phyloP scores from a whole-genome alignment of 2,113 vertebrate species.

The Pseudorasbora parva region DNA sequence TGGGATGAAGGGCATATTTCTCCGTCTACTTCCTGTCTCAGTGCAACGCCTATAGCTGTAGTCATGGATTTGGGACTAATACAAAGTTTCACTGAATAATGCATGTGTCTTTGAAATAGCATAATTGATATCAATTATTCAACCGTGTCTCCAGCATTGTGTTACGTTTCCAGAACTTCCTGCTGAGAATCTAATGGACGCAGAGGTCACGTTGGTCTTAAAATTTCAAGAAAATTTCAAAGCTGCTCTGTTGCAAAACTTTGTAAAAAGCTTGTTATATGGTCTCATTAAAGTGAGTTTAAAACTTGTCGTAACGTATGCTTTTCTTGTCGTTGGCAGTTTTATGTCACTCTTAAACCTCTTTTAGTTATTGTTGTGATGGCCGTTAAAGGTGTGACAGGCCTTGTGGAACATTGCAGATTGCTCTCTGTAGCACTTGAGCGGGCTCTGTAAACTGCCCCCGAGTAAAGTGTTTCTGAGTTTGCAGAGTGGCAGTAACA shows the following conservation, averaged over 20 bases:
- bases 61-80: conserved; percentile 28
- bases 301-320: not conserved
- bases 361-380: not conserved
- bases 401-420: conserved; percentile 29
- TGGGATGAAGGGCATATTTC: conserved; percentile 12
- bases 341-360: not conserved
- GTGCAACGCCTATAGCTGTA: conserved; percentile 24
- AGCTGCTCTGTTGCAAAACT: not conserved
- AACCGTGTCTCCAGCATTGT: conserved; percentile 44
- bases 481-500: conserved; percentile 40
- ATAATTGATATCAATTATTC: conserved; percentile 53
- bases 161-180: conserved; percentile 29
- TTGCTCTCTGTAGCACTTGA: conserved; percentile 30
- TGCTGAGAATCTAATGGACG: conserved; percentile 9
- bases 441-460: conserved; percentile 10
- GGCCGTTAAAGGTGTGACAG: conserved; percentile 7
- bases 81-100: conserved; percentile 49
- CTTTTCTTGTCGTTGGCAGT: conserved; percentile 1
- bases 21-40: conserved; percentile 9
- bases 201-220: conserved; percentile 36
- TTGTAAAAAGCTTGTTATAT: not conserved
- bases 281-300: not conserved
- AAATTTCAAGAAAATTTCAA: not conserved
- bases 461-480: not conserved
- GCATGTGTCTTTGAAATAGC: conserved; percentile 51